A percentile compares a stretch with the other conserved stretches of the same genome.
These are phyloP conservation scores for Agrochola lychnidis DNA, from an alignment of 2,888 invertebrate species.

Conservation along the genomic window DNA sequence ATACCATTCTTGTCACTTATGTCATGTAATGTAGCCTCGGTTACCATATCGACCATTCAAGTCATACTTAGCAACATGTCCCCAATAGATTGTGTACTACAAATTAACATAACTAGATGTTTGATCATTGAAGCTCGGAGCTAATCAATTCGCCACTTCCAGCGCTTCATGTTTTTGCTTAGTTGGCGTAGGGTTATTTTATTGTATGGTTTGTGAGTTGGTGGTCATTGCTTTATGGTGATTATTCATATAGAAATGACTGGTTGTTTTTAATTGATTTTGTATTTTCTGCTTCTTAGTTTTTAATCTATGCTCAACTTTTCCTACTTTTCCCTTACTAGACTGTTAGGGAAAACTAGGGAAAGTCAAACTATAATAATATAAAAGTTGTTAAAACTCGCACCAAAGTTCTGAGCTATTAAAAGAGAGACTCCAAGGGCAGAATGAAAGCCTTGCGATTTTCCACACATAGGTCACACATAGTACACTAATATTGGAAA, in stretches of 20 bases:
- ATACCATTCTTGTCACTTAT: slow-evolving; percentile 64
- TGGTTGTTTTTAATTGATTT: not conserved
- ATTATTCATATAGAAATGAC: not conserved
- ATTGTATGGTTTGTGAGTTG: not conserved
- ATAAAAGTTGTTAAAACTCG: slow-evolving; percentile 6
- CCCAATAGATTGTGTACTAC: slow-evolving; percentile 72
- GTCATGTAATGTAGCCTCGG: slow-evolving; percentile 55
- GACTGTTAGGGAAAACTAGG: too few species aligned
- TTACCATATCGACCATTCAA: slow-evolving; percentile 68
- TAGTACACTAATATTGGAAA: slow-evolving; percentile 49
- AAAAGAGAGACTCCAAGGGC: not conserved
- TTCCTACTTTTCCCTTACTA: not conserved
- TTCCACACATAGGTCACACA: slow-evolving; percentile 30
- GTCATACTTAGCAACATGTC: slow-evolving; percentile 67
- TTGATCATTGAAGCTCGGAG: slow-evolving; percentile 56
- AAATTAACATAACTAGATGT: slow-evolving; percentile 79
- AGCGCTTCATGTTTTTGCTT: not conserved
- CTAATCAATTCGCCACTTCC: slow-evolving; percentile 41
- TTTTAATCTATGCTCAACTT: not conserved
- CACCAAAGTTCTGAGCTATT: not conserved
- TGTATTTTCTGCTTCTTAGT: not conserved
- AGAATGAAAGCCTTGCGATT: slow-evolving; percentile 34
- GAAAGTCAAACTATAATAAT: not conserved
- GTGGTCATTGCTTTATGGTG: not conserved
- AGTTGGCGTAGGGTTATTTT: slow-evolving; percentile 2